Evolutionary conservation across 2,113 vertebrate species (phyloP).

Genomic region (Colius striatus): DNA sequence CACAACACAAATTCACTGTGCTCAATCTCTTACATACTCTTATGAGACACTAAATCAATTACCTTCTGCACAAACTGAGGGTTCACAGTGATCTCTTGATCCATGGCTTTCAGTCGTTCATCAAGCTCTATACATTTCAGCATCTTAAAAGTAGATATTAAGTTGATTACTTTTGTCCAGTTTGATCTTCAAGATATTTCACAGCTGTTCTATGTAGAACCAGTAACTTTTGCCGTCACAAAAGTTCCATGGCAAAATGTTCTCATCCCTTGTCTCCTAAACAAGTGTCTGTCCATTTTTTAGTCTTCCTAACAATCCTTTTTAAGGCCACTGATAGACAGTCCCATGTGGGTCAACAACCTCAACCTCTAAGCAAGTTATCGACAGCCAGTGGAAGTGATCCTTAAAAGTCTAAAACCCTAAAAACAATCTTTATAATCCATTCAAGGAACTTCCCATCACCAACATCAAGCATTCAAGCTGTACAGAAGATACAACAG

Average conservation of each 20-base stretch:
- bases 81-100: conserved; percentile 99
- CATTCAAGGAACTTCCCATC: neutral
- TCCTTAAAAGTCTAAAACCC: neutral
- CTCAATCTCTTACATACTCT: neutral
- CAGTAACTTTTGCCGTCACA: neutral
- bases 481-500: neutral
- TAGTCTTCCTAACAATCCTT: neutral
- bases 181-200: neutral
- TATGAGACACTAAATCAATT: neutral
- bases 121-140: conserved; percentile 99
- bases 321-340: neutral
- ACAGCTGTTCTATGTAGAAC: fast-evolving
- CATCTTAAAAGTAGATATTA: conserved; percentile 82
- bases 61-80: conserved; percentile 99
- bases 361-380: neutral
- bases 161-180: neutral
- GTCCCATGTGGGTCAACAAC: neutral
- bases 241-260: neutral
- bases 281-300: neutral
- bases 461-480: neutral
- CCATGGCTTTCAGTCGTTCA: conserved; percentile 99
- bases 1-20: neutral
- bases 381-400: neutral
- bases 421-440: neutral
- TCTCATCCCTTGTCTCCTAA: neutral